These are phyloP conservation scores for Diogma glabrata DNA, from an alignment of 2,888 invertebrate species.

Conservation along the genomic window DNA sequence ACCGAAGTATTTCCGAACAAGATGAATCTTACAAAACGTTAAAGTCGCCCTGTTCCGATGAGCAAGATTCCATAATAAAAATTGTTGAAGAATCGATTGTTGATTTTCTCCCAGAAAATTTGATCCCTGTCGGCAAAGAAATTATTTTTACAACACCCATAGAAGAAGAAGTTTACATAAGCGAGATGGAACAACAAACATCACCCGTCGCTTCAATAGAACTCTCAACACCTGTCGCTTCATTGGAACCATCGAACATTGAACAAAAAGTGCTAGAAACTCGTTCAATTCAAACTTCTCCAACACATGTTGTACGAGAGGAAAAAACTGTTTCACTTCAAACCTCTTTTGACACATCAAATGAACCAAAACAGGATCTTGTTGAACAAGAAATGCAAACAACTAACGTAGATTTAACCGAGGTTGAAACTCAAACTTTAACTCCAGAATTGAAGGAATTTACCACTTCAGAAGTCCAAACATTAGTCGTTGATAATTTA, in stretches of 20 bases:
- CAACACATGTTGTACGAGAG: no score
- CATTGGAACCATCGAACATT: slow-evolving; percentile 24
- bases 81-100: slow-evolving; percentile 52
- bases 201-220: slow-evolving; percentile 26
- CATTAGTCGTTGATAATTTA: slow-evolving; percentile 22
- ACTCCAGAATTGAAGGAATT: slow-evolving; percentile 27
- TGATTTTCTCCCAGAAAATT: slow-evolving; percentile 43
- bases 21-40: slow-evolving; percentile 48
- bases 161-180: slow-evolving; percentile 32
- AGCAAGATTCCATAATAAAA: slow-evolving; percentile 49
- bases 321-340: slow-evolving; percentile 28
- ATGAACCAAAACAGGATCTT: slow-evolving; percentile 21
- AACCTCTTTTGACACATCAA: slow-evolving; percentile 25
- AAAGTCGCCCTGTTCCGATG: slow-evolving; percentile 28
- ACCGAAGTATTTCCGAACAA: slow-evolving; percentile 39
- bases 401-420: slow-evolving; percentile 25
- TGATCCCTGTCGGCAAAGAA: slow-evolving; percentile 44
- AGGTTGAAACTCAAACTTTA: slow-evolving; percentile 28
- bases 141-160: slow-evolving; percentile 36
- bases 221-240: slow-evolving; percentile 26
- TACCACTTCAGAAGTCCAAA: slow-evolving; percentile 29
- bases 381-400: slow-evolving; percentile 34
- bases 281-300: slow-evolving; percentile 39
- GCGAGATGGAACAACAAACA: slow-evolving; percentile 46
- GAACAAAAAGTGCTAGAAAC: slow-evolving; percentile 36